Evolutionary conservation across 2,113 vertebrate genomes (phyloP), one percentile per base, ranked within the genome.

Genomic region (Silurus meridionalis): DNA sequence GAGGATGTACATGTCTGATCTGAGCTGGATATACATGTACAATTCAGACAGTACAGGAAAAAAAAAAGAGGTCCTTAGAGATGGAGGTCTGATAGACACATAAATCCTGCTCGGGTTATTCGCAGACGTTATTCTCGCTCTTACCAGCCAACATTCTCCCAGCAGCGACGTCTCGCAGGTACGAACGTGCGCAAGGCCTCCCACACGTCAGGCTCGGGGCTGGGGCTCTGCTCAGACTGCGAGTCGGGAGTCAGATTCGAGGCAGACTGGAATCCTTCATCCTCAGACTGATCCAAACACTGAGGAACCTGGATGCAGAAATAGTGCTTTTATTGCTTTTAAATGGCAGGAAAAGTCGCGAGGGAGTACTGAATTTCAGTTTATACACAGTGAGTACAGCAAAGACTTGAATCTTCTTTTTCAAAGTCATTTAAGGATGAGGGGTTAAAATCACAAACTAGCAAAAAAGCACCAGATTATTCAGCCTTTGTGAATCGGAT

Each of bases 201-300:
- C 98, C 98, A 99, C 57, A 97, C 75, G 78, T 99, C 97, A 60
- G 96, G 55, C 84, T 98, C 98, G 0, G 97, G 97, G 75, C 96
- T 92, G 28, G 95, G 83, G 80, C 96, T 97, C 0, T 96, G 93
- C 91, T 98, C 98, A 48, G 97, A 98, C 92, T 97, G 97, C 60
- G 98, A 99, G 91, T 99, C 98, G n/a, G 98, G 98, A 77, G 97
- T 99, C 93, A 99, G 81, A 88, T 99, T 99, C 74, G 98, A 98
- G 6, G 97, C 94, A 0, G 98, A 99, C 91, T 98, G 98, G 93
- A 99, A 99, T 17, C 98, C 98, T 88, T 99, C 98, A 82, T 99
- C 98, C 87, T 99, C 98, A 50, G 97, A 99, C 91, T 97, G 97
- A 91, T 99, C 98, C 86, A 97, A 93, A 84, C 93, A 96, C 81